Base-by-base conservation (phyloP, 1,140 invertebrate species). In the Ceratosolen fusciceps region DNA sequence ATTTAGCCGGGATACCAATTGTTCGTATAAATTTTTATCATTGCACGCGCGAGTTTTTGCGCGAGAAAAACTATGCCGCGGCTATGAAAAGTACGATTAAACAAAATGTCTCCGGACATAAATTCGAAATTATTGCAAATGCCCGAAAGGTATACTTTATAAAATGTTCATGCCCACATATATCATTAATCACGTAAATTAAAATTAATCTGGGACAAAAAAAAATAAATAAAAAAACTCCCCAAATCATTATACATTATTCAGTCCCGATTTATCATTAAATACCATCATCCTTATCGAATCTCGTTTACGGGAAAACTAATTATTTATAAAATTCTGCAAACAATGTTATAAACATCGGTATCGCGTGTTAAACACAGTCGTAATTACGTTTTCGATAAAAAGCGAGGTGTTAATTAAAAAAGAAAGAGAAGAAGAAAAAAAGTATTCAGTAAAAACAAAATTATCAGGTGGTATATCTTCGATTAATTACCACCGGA, bases 181-280 rank as follows among this genome's bases (percentile, higher is more conserved):
- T 65, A 31, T 65, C 31, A 37, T 65, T 65, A 65, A 34, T 65
- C 62, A 65, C 31, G n/a, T 24, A 56, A n/a, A 56, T 56, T 5
- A 56, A 56, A n/a, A 14, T 56, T 5, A 56, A 56, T n/a, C 24
- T 8, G 26, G 54, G n/a, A 26, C 5, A 56, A 26, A 24, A 24
- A 24, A 24, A 7, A 52, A 43, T 52, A 19, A n/a, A 16, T 16
- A 52, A 52, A 19, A 19, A 52, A 52, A 52, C 4, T 52, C 2
- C 21, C 49, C 21, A 52, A 52, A 52, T 52, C 21, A 52, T 52
- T 52, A 3, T 21, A 4, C 5, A 9, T 3, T 52, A 3, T 52
- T 3, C 49, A 19, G 21, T 16, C 21, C 21, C 10, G 10, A 52
- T 52, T 52, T 19, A 52, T 52, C 39, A 52, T 52, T 43, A 43